Evolutionary conservation across 2,113 vertebrate genomes (phyloP).

Genomic region (Ginglymostoma cirratum): DNA sequence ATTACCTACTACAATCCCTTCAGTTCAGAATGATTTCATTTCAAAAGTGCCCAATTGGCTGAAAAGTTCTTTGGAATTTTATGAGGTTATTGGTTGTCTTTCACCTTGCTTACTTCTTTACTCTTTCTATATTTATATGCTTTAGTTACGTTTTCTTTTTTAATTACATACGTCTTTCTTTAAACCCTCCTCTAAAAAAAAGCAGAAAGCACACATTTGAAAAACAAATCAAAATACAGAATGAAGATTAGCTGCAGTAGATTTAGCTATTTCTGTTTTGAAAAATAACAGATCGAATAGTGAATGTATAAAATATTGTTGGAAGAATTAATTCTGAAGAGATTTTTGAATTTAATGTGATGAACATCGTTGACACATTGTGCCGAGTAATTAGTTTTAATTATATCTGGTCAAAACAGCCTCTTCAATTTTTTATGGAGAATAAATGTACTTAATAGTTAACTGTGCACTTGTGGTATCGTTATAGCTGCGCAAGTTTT

Average conservation of each 20-base stretch:
- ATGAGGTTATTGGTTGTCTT: not conserved
- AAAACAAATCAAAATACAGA: not conserved
- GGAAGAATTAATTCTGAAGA: not conserved
- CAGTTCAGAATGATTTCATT: too few species aligned
- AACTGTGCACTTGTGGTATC: not conserved
- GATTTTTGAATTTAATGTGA: not conserved
- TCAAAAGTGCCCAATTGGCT: too few species aligned
- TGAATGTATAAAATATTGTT: not conserved
- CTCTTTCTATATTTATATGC: not conserved
- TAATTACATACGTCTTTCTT: not conserved
- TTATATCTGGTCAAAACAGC: not conserved
- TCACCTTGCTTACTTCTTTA: not conserved
- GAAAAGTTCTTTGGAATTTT: not conserved
- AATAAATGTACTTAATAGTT: not conserved
- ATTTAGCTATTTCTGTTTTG: not conserved
- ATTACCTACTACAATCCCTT: too few species aligned
- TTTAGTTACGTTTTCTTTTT: not conserved
- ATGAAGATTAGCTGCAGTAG: not conserved
- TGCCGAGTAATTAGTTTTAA: not conserved
- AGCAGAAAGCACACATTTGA: not conserved
- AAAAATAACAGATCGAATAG: not conserved
- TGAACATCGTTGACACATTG: not conserved
- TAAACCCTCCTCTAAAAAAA: not conserved
- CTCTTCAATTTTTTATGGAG: not conserved
- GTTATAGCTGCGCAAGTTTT: not conserved